phyloP scores from a whole-genome alignment of 1,140 invertebrate species.

The Daktulosphaira vitifoliae region DNA sequence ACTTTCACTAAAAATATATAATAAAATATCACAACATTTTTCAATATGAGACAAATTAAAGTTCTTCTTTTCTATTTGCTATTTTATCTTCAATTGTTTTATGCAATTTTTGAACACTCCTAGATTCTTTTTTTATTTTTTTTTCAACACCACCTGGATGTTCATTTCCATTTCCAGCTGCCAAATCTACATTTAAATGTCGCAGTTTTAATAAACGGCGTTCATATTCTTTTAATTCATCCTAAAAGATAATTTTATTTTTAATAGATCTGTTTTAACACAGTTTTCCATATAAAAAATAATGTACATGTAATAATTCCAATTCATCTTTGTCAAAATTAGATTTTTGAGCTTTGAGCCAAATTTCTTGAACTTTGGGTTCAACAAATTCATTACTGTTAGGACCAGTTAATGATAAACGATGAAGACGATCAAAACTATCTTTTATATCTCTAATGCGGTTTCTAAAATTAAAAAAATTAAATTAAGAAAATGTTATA shows the following conservation, averaged over 20 bases:
- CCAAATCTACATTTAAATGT: conserved; percentile 67
- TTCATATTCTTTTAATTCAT: conserved; percentile 81
- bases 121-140: conserved; percentile 67
- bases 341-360: conserved; percentile 66
- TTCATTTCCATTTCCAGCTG: conserved; percentile 51
- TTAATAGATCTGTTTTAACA: neutral
- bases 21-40: too few species aligned
- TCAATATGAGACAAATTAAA: too few species aligned
- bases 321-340: conserved; percentile 76
- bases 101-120: conserved; percentile 81
- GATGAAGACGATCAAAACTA: conserved; percentile 68
- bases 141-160: conserved; percentile 54
- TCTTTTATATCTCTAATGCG: conserved; percentile 69
- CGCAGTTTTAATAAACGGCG: conserved; percentile 72
- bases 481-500: conserved; percentile 10
- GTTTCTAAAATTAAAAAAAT: conserved; percentile 47
- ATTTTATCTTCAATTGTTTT: conserved; percentile 69
- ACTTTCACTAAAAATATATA: too few species aligned
- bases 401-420: conserved; percentile 61
- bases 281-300: neutral
- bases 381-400: conserved; percentile 78
- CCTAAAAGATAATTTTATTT: conserved; percentile 45
- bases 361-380: conserved; percentile 77
- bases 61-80: conserved; percentile 4
- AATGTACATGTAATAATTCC: conserved; percentile 65